phyloP scores from a whole-genome alignment of 2,797 vertebrate genomes.

The Catharus ustulatus region DNA sequence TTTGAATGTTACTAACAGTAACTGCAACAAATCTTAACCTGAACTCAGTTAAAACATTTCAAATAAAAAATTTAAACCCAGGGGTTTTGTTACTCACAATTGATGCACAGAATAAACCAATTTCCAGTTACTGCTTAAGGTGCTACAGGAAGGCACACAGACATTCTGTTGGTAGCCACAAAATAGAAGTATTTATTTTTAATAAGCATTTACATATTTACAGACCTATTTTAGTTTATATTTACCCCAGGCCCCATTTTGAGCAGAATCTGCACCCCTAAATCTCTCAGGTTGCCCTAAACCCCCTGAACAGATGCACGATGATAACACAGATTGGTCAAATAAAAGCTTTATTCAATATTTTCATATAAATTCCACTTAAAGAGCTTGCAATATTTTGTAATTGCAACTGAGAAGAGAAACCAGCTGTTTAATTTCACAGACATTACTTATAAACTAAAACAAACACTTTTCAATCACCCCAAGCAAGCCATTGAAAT shows the following conservation, averaged over 20 bases:
- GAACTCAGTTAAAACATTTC: not conserved
- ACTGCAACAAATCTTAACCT: not conserved
- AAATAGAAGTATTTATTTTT: not conserved
- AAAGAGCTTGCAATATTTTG: not conserved
- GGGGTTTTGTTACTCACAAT: not conserved
- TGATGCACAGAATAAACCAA: not conserved
- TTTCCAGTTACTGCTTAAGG: not conserved
- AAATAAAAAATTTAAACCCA: not conserved
- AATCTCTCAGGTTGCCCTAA: not conserved
- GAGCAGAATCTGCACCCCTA: not conserved
- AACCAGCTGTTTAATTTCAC: not conserved
- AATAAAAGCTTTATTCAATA: conserved; percentile 41
- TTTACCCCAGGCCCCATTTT: not conserved
- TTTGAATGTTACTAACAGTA: not conserved
- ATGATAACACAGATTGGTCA: rapidly evolving
- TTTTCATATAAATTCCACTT: conserved; percentile 21
- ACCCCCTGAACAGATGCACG: not conserved
- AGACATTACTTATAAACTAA: not conserved
- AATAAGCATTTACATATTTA: not conserved
- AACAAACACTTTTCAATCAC: not conserved
- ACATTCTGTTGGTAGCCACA: not conserved
- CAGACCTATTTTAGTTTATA: not conserved
- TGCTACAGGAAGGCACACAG: not conserved
- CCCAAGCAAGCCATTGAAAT: not conserved
- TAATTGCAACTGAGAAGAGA: not conserved